Base-by-base conservation (phyloP, 2,888 invertebrate species). In the Lordiphosa fenestrarum region DNA sequence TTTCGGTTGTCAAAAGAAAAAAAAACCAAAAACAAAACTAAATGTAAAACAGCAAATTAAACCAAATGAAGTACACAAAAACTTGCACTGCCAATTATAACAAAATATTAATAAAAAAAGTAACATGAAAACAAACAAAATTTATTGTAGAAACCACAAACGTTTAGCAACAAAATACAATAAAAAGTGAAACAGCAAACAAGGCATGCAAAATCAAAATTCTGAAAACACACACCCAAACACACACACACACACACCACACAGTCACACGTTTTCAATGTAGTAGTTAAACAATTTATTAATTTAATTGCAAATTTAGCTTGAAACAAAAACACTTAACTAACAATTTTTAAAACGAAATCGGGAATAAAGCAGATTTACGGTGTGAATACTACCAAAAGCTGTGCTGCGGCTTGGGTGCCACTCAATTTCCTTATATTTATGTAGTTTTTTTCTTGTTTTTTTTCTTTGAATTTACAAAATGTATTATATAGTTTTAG, bases 41-140 rank as follows among this genome's bases (percentile, higher is more conserved):
- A 15, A 15, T 15, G 15, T 15, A 49, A 68, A 63, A 65, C 46
- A 59, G 69, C 56, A 30, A 37, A 50, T 21, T 42, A 13, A 54
- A 30, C 38, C 47, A 23, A 53, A 40, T 59, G 13, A 7, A 59
- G 35, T 33, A 47, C 9, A 67, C 37, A 54, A 49, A 66, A 76
- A 81, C 68, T 68, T 82, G 75, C 80, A 75, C 75, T 75, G 75
- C 75, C 75, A 75, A 67, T 25, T 7, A 48, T 71, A 15, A 15
- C 15, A 15, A 15, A 15, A 15, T 15, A 15, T 15, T 15, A 15
- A 15, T 1, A 70, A 74, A 38, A 48, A 3, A 3, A 48, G n/a
- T n/a, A n/a, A n/a, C n/a, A n/a, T n/a, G n/a, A 78, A 70, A 74
- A 38, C 46, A 60, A 46, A 55, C 52, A 49, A 60, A 46, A 55